Evolutionary conservation across 2,888 invertebrate species (phyloP), one percentile per base, ranked within the genome.

Genomic region (Aelia acuminata): DNA sequence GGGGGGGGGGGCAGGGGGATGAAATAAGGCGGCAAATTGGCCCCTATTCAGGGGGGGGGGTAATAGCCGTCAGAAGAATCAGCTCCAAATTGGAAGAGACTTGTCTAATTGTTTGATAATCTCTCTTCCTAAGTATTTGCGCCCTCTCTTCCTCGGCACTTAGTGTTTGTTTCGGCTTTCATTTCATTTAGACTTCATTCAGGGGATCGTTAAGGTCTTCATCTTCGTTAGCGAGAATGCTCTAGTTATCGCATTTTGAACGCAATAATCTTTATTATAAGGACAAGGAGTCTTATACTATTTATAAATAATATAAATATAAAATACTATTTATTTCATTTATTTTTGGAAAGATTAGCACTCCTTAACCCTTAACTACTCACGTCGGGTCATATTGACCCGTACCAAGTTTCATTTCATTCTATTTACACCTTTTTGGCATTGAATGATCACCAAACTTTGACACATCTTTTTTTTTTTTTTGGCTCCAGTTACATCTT

Each of bases 11-110:
- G 31, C 4, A 18, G 35, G 43, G 39, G 43, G 39, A n/a, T 43
- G 80, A 80, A 80, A 80, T 80, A 80, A 80, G 80, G 80, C 80
- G 80, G n/a, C 80, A 80, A 80, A 80, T 80, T 80, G 80, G 80
- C 1, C 80, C 80, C 43, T 43, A 43, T 80, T n/a, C 43, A 35
- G 70, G 35, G 70, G 80, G 43, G 75, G 75, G 26, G 0, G 11
- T 22, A 43, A 80, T 43, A 43, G 22, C 43, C 80, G 43, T 10
- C 1, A 47, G 43, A 80, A 80, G 80, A 80, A 80, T 80, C 43
- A 80, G 43, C 80, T 43, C n/a, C 80, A 80, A 80, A 80, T 80
- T 80, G 80, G 80, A 80, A 47, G 43, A 80, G 80, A 80, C 80
- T 80, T 47, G 43, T 3, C 80, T 80, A 80, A 80, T 80, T 43